Evolutionary conservation across 2,888 invertebrate genomes (phyloP).

Genomic region (Andrena camellia): DNA sequence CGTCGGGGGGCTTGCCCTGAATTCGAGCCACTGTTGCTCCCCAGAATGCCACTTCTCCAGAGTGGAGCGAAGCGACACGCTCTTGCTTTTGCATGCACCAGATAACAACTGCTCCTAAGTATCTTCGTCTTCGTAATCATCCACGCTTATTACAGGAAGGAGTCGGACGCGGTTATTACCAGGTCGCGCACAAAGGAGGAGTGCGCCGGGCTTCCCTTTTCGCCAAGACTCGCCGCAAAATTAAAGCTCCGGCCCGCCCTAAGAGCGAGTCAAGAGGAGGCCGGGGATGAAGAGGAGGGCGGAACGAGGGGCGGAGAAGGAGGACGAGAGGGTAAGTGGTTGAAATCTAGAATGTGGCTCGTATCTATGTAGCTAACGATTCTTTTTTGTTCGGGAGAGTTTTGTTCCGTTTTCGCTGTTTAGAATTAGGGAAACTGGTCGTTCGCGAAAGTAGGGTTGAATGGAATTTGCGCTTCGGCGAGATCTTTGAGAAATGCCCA

Average conservation of each 20-base stretch:
- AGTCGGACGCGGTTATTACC: constrained; percentile 66
- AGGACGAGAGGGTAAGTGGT: constrained; percentile 24
- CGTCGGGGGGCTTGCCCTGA: constrained; percentile 44
- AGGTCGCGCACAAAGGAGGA: constrained; percentile 49
- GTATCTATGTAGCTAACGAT: constrained; percentile 10
- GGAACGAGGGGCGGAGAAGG: constrained; percentile 5
- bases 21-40: constrained; percentile 51
- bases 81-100: constrained; percentile 65
- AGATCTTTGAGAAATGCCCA: too few relatives aligned
- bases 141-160: constrained; percentile 66
- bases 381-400: constrained; percentile 8
- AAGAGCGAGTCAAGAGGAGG: constrained; percentile 60
- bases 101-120: constrained; percentile 64
- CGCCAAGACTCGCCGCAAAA: constrained; percentile 65
- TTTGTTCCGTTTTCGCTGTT: not conserved
- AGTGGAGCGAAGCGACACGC: not conserved
- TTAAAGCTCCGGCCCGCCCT: constrained; percentile 67
- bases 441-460: not conserved
- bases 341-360: constrained; percentile 25
- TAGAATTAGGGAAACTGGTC: constrained; percentile 14
- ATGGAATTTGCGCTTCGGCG: not conserved
- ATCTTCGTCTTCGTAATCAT: constrained; percentile 68
- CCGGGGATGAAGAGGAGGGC: constrained; percentile 29
- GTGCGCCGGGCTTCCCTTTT: constrained; percentile 54
- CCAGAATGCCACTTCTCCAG: constrained; percentile 9